Evolutionary conservation across 2,797 vertebrate genomes (phyloP), one percentile per base, ranked within the genome.

Genomic region (Siniperca scherzeri): DNA sequence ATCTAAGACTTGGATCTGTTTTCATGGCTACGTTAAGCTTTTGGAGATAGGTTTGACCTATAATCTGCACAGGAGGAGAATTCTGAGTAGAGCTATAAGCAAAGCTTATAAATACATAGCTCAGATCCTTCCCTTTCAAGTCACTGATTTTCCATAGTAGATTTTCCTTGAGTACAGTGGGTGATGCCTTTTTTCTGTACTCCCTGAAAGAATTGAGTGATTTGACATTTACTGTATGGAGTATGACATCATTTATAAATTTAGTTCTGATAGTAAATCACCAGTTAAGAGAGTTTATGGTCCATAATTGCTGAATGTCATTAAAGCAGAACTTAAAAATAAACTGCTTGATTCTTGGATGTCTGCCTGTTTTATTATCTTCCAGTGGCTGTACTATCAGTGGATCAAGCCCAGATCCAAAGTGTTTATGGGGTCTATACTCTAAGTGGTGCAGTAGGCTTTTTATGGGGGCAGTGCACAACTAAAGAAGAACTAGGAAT

Each of bases 211-310:
- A 80, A 86, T 74, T 25, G 73, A 10, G 25, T 57, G 21, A 84
- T 84, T 62, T 92, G 70, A 82, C 75, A 67, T 74, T 80, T 67
- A 74, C 56, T 68, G 59, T 73, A 70, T 61, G 44, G 4, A n/a
- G 44, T 59, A 71, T 83, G 77, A 72, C 70, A 64, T 82, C 50
- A 74, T 40, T 55, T 57, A 56, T 75, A 42, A 13, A 78, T 85
- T 4, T 69, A 46, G 17, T 38, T 65, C 36, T 77, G 59, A 64
- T 60, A 55, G 44, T 68, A 67, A 68, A 77, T 72, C 50, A 38
- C 10, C 22, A 72, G 42, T 75, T 38, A 70, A 62, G 8, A 68
- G 14, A 22, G 17, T 17, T 33, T 55, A 66, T 52, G 30, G 60
- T 73, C 69, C 33, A 61, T 70, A 30, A 72, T 68, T 25, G 25